A percentile compares a stretch with the other conserved stretches of the same genome.
Conservation (phyloP, 1,140 invertebrate genomes). For the Drosophila ambigua region DNA sequence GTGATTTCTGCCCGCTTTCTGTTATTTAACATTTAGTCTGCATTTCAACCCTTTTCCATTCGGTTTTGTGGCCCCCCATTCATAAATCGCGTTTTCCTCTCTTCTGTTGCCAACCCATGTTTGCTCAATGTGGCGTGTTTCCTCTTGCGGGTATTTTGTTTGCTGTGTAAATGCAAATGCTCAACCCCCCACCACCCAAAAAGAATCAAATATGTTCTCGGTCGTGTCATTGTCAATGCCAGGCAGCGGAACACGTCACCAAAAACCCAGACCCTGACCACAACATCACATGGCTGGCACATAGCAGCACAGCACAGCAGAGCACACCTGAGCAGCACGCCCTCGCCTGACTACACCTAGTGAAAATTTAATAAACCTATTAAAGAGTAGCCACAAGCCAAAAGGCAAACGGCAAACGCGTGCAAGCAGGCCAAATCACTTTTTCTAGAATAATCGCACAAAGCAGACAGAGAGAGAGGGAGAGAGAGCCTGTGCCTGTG, state of each 20-base stretch:
- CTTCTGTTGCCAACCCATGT: constrained; percentile 10
- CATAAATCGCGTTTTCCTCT: constrained; percentile 44
- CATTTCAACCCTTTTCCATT: too few species aligned
- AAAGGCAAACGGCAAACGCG: constrained; percentile 30
- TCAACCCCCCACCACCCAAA: background rate
- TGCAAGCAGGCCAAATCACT: constrained; percentile 13
- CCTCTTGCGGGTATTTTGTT: constrained; percentile 10
- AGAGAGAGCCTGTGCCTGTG: background rate
- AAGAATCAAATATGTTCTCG: constrained; percentile 46
- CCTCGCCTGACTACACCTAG: constrained; percentile 32
- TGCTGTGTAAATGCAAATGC: constrained; percentile 43
- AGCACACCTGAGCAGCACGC: constrained; percentile 7
- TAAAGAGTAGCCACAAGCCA: constrained; percentile 26
- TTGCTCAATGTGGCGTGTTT: constrained; percentile 51
- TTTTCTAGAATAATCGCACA: constrained; percentile 36
- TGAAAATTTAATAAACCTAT: constrained; percentile 67
- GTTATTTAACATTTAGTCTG: too few species aligned
- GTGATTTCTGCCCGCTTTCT: too few species aligned
- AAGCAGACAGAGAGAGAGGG: too few species aligned
- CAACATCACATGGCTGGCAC: background rate
- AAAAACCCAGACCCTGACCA: constrained; percentile 17
- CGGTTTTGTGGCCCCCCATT: constrained; percentile 20
- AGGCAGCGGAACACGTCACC: constrained; percentile 45
- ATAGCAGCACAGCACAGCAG: background rate
- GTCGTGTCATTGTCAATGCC: constrained; percentile 58